A percentile compares a stretch with the other conserved stretches of the same genome.
Conservation (phyloP, 2,113 vertebrate genomes). For the Seriola dumerili region DNA sequence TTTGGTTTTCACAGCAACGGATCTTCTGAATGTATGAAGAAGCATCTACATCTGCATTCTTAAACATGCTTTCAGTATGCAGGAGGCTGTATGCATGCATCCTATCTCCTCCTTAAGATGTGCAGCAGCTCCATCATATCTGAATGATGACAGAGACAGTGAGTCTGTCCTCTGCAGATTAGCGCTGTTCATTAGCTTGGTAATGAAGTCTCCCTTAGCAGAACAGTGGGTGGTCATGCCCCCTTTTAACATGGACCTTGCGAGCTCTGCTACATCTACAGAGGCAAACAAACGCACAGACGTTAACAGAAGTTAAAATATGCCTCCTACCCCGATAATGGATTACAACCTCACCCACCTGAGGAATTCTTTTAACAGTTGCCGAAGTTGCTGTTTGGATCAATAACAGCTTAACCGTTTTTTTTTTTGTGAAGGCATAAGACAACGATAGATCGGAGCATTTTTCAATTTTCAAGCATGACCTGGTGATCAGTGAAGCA, state of each 20-base stretch:
- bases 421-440: conserved; percentile 7
- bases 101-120: conserved; percentile 1
- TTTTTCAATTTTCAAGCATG: neutral
- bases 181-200: conserved; percentile 67
- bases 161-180: conserved; percentile 66
- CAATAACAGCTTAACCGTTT: neutral
- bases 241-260: conserved; percentile 57
- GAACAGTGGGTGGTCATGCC: conserved; percentile 52
- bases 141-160: conserved; percentile 46
- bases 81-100: neutral
- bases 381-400: conserved; percentile 9
- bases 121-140: conserved; percentile 42
- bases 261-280: conserved; percentile 43
- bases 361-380: conserved; percentile 1
- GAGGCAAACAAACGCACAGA: conserved; percentile 40
- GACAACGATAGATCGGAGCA: neutral
- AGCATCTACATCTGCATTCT: conserved; percentile 3
- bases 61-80: conserved; percentile 1
- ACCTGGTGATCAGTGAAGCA: neutral
- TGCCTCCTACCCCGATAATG: neutral
- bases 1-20: neutral
- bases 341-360: neutral
- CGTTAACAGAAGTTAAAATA: conserved; percentile 11
- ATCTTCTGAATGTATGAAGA: neutral
- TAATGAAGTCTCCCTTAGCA: conserved; percentile 71